Conservation (phyloP, 2,113 vertebrate genomes). For the Gambusia holbrooki region DNA sequence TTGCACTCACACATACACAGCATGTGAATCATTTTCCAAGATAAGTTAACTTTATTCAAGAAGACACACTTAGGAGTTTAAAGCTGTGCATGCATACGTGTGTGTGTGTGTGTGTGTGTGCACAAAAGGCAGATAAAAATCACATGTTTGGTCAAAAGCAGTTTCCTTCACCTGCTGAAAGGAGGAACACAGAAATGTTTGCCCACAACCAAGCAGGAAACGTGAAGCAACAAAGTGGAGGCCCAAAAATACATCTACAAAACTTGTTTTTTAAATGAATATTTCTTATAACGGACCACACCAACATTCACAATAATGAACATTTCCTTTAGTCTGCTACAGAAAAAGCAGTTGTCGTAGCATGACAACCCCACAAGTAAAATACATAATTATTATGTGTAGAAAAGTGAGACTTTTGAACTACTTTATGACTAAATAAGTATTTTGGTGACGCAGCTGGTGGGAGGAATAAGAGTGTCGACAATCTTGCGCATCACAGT, state of each 20-base stretch:
- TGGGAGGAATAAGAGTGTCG: no score
- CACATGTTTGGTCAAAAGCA: slow-evolving; percentile 5
- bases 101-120: slow-evolving; percentile 20
- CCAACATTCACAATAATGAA: not conserved
- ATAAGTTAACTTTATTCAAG: slow-evolving; percentile 10
- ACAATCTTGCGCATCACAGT: no score
- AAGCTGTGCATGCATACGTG: slow-evolving; percentile 28
- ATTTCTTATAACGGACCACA: no score
- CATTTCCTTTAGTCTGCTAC: not conserved
- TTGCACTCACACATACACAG: slow-evolving; percentile 25
- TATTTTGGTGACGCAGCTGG: not conserved
- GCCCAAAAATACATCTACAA: not conserved
- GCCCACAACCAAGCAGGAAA: slow-evolving; percentile 39
- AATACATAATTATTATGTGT: no score
- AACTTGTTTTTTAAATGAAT: not conserved
- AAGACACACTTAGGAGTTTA: not conserved
- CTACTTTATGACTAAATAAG: not conserved
- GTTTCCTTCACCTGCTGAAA: slow-evolving; percentile 44
- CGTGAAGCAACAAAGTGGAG: not conserved
- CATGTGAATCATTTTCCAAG: slow-evolving; percentile 22
- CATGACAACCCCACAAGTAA: not conserved
- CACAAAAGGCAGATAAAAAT: not conserved
- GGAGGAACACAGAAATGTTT: slow-evolving; percentile 31
- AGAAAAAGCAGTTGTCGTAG: not conserved
- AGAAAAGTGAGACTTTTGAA: no score